Evolutionary conservation across 2,797 vertebrate genomes (phyloP), one percentile per base, ranked within the genome.

Genomic region (Liparis tanakae): DNA sequence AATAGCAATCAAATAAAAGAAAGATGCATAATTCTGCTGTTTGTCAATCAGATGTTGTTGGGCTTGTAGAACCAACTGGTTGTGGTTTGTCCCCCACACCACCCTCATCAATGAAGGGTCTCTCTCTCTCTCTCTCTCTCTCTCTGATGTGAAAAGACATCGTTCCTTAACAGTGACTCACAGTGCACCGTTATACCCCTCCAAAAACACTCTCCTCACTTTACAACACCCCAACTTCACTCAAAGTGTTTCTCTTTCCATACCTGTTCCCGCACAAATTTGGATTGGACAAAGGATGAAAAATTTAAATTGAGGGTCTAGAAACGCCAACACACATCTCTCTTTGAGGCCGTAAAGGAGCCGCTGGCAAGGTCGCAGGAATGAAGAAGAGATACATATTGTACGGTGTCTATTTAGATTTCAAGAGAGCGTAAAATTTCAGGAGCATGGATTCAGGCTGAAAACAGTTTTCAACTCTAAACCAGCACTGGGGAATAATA

Each of bases 131-230:
- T 51, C 48, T 51, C 48, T 51, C 48, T 51, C 48, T 50, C 87
- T 91, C 84, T 30, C 87, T 87, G 85, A 88, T 89, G 88, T 87
- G 83, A 89, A 88, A 85, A 91, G 85, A 82, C 87, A 82, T 66
- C 50, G 87, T 92, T 88, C 93, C 86, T 92, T 90, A 93, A 92
- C 88, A 87, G 86, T 93, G 91, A 93, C 83, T 92, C 90, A 92
- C 81, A 81, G 81, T 78, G 72, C 81, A 87, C 85, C 87, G 87
- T 87, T 87, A 87, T 87, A 91, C 84, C 88, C 74, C 72, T 83
- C 84, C 80, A 72, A 77, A 74, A 80, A 61, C 60, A 67, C 82
- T 83, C 78, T 89, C 78, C 76, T 81, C 77, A 73, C 78, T 81
- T 71, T 65, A 44, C 64, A 78, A 60, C 36, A 14, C 62, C 43